Base-by-base conservation (phyloP, 2,888 invertebrate genomes). In the Drosophila subquinaria region DNA sequence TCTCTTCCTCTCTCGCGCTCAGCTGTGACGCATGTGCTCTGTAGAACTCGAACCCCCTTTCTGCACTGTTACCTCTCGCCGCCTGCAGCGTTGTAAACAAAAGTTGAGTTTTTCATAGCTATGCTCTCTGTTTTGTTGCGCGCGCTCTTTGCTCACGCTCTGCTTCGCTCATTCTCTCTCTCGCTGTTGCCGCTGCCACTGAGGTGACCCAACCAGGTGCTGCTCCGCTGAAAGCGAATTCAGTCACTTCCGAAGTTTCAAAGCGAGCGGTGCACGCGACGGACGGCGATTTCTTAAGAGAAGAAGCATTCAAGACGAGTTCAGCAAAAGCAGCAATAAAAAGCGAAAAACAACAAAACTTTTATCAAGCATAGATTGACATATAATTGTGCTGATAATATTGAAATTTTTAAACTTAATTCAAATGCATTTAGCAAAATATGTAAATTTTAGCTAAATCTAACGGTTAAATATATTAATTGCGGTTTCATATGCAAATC, bases 181-280 rank as follows among this genome's bases (percentile, higher is more conserved):
- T 40, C 40, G 38, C 53, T 51, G 53, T 33, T 48, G 48, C 52
- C 63, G 70, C 55, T 69, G 64, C 69, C 64, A 69, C 77, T 82
- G 88, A 90, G 90, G 91, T 90, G 91, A 90, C 90, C 90, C 75
- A 90, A 88, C 91, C 90, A 90, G 91, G 91, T 91, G 88, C 85
- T 87, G 69, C 51, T 72, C 82, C 30, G 69, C 62, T 82, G 76
- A 88, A 90, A 86, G 88, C 84, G 84, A 91, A 90, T 90, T 89
- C 91, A 91, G 91, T 91, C 90, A 91, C 88, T 91, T 89, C 83
- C 89, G 84, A 90, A 90, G 86, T 90, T 90, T 90, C 88, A 79
- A 74, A 87, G 82, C 85, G 86, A 82, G 80, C 83, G 87, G 90
- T 87, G 59, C 70, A 66, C 71, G 80, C 70, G 82, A 43, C 88